These are phyloP conservation scores for Parasteatoda tepidariorum DNA, from an alignment of 1,140 invertebrate species.

Conservation along the genomic window DNA sequence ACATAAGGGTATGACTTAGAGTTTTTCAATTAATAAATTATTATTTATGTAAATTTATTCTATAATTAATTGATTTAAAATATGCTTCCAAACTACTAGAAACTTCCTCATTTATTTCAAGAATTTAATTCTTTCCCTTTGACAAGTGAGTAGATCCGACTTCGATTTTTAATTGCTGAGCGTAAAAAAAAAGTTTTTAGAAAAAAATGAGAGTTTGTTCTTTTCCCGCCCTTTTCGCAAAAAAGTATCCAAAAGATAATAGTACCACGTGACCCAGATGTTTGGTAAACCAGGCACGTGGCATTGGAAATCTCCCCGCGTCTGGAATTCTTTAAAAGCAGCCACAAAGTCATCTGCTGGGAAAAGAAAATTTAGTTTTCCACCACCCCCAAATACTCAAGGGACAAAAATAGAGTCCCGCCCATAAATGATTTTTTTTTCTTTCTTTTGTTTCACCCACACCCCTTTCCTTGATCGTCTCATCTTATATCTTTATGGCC, in stretches of 20 bases:
- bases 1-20: no score
- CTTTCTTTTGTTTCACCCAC: not conserved
- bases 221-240: not conserved
- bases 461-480: not conserved
- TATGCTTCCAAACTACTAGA: no score
- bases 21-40: no score
- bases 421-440: conserved; percentile 28
- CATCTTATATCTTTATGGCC: conserved; percentile 24
- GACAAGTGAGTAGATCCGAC: no score
- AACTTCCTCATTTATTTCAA: no score
- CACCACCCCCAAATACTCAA: not conserved
- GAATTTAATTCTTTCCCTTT: no score
- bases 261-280: conserved; percentile 52
- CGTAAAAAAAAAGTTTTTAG: not conserved
- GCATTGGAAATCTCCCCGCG: not conserved
- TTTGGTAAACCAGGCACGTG: conserved; percentile 56
- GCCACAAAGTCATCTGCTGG: conserved; percentile 54
- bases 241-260: conserved; percentile 40
- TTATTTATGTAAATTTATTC: no score
- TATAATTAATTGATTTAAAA: no score
- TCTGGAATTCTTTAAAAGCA: conserved; percentile 43
- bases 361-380: conserved; percentile 44
- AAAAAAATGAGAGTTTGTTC: not conserved
- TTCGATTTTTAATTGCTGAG: no score
- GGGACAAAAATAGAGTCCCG: conserved; percentile 25